phyloP scores from a whole-genome alignment of 1,140 invertebrate genomes.

The Lucilia cuprina region DNA sequence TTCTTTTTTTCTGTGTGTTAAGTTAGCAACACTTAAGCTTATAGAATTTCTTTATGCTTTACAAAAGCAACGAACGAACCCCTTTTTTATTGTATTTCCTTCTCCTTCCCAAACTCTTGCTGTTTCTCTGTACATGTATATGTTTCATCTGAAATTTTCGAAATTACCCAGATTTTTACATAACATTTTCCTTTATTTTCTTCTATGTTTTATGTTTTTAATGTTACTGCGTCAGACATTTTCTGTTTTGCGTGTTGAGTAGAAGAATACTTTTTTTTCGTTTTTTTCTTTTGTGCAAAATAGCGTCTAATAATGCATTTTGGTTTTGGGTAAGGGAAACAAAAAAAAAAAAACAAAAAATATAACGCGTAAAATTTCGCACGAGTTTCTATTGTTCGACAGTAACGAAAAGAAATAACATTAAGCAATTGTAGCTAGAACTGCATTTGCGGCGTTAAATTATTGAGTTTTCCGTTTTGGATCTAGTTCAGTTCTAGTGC shows the following conservation, averaged over 20 bases:
- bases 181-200: neutral
- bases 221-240: neutral
- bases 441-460: no score
- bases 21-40: neutral
- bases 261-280: neutral
- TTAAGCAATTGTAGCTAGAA: neutral
- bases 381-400: neutral
- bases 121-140: neutral
- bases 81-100: neutral
- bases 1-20: neutral
- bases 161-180: neutral
- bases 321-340: neutral
- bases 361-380: conserved; percentile 25
- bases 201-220: neutral
- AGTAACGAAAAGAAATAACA: neutral
- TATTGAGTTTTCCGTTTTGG: no score
- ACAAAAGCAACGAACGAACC: no score
- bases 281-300: neutral
- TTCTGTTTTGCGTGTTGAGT: neutral
- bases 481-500: no score
- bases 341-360: neutral
- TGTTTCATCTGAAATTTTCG: neutral
- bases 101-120: neutral
- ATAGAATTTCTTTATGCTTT: neutral
- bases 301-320: conserved; percentile 18